Conservation (phyloP, 2,888 invertebrate genomes). For the Neoaliturus tenellus region DNA sequence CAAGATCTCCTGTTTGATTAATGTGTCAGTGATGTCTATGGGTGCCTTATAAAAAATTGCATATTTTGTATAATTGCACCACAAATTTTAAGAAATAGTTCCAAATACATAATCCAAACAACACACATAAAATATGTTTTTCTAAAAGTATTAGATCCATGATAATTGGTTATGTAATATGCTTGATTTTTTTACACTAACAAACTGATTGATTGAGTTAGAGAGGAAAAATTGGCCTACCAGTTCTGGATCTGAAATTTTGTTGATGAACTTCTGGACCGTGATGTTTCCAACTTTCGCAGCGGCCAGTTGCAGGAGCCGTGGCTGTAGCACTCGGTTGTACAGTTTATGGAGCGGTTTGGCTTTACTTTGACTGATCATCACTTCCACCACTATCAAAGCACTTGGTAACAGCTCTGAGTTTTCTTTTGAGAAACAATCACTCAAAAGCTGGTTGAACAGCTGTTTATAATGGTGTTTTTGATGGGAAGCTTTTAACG, state of each 20-base stretch:
- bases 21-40: too few relatives aligned
- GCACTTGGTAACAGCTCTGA: neutral
- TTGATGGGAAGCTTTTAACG: slow-evolving; percentile 78
- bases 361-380: neutral
- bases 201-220: too few relatives aligned
- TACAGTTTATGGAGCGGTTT: neutral
- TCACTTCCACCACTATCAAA: neutral
- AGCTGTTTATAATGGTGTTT: slow-evolving; percentile 72
- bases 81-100: too few relatives aligned
- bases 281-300: neutral
- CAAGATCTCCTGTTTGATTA: too few relatives aligned
- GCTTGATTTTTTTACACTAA: too few relatives aligned
- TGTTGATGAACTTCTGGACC: neutral
- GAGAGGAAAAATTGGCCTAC: too few relatives aligned
- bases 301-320: neutral
- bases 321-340: neutral
- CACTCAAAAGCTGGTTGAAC: slow-evolving; percentile 70
- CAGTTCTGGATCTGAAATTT: neutral
- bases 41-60: too few relatives aligned
- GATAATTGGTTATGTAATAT: too few relatives aligned
- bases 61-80: too few relatives aligned
- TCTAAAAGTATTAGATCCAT: too few relatives aligned
- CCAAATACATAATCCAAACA: too few relatives aligned
- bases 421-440: neutral
- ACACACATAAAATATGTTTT: too few relatives aligned